Base-by-base conservation (phyloP, 2,797 vertebrate genomes). In the Valencia hispanica region DNA sequence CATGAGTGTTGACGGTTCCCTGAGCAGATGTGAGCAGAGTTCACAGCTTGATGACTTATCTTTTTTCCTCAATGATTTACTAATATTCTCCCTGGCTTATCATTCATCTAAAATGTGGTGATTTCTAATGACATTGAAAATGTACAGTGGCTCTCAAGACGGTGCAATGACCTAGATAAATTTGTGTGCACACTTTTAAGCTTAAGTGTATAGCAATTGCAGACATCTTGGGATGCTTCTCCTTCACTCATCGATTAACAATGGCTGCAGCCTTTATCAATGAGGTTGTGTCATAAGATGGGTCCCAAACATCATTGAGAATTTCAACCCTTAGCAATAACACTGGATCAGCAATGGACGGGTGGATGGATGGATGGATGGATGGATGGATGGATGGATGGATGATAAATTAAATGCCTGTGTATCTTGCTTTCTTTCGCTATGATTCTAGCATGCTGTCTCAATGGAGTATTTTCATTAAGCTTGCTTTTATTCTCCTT, bases 1-100 rank as follows among this genome's bases (percentile, higher is more conserved):
- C 22, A 65, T 2, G 15, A 51, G n/a, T 50, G 25, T 17, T 5
- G 43, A n/a, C 14, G 14, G 36, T 5, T 20, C 47, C 47, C 32
- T 27, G 18, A 30, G 48, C 34, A 18, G n/a, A 68, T 25, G 36
- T 72, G 20, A n/a, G 47, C 57, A 57, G 39, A 11, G 27, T 8
- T 7, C 25, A 10, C 53, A 17, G 12, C 30, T 69, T 4, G 3
- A 18, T 57, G n/a, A 36, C 12, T 78, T 68, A 71, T 43, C 30
- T 72, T 73, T 22, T n/a, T 51, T 39, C 10, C 14, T 45, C 2
- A 79, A 73, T 75, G 32, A 73, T 79, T 78, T 51, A 89, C 68
- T 32, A 2, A 81, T 36, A 70, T 27, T 48, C 9, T 47, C 20
- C 41, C 53, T 57, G 65, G 20, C 45, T 75, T 41, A 72, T 77